Conservation (phyloP, 2,888 invertebrate genomes). For the Heliothis peltigera region DNA sequence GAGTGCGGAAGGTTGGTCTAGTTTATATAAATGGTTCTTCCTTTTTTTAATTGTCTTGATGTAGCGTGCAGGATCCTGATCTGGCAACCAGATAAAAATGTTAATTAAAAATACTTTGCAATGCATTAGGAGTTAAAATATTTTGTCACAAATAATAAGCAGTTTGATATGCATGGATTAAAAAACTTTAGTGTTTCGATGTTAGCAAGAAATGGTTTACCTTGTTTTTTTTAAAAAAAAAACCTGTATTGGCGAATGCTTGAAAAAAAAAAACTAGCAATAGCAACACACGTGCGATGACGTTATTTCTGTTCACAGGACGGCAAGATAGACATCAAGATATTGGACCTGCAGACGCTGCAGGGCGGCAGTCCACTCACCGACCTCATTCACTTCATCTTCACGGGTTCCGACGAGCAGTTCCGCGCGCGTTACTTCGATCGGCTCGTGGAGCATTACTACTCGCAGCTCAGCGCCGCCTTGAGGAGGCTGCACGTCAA, state of each 20-base stretch:
- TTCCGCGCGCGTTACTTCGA: conserved; percentile 70
- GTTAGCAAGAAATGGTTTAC: too few species aligned
- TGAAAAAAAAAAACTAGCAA: too few species aligned
- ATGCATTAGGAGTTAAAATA: too few species aligned
- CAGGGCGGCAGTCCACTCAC: conserved; percentile 68
- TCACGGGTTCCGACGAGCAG: conserved; percentile 72
- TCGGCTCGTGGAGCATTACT: conserved; percentile 65
- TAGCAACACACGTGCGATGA: too few species aligned
- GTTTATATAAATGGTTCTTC: background rate
- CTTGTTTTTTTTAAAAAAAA: too few species aligned
- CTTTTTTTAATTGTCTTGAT: background rate
- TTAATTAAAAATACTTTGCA: too few species aligned
- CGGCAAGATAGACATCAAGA: conserved; percentile 63
- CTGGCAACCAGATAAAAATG: too few species aligned
- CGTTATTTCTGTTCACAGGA: conserved; percentile 62
- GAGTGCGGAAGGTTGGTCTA: conserved; percentile 43
- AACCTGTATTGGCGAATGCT: too few species aligned
- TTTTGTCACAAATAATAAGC: too few species aligned
- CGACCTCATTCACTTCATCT: conserved; percentile 77
- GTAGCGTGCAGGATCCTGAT: too few species aligned
- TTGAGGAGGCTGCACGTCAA: conserved; percentile 65
- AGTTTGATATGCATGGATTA: too few species aligned
- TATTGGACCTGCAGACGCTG: conserved; percentile 79
- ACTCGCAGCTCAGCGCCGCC: conserved; percentile 63
- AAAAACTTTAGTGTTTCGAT: too few species aligned